Percentiles rank a stretch among this genome's conserved stretches.
Conservation (phyloP, 2,888 invertebrate genomes). For the Ypsolopha scabrella region DNA sequence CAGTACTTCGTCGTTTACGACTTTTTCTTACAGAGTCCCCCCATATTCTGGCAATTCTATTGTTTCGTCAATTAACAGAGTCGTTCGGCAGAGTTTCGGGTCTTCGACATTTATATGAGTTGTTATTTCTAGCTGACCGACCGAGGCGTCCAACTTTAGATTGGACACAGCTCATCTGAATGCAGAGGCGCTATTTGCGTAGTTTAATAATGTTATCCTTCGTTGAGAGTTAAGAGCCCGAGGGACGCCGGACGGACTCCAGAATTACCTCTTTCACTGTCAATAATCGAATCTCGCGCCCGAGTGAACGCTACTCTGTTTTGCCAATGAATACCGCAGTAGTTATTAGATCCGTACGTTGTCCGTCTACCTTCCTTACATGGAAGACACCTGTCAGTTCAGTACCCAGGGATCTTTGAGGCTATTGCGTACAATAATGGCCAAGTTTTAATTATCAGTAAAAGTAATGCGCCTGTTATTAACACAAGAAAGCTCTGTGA, state of each 20-base stretch:
- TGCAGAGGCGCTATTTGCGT: constrained; percentile 49
- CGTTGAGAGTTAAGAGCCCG: constrained; percentile 46
- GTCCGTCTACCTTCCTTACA: no score
- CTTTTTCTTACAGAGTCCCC: not conserved
- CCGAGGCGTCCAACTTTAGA: constrained; percentile 47
- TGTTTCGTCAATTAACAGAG: not conserved
- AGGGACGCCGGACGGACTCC: constrained; percentile 12
- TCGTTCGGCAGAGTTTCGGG: constrained; percentile 6
- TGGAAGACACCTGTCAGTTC: no score
- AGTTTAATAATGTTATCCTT: constrained; percentile 40
- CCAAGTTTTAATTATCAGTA: no score
- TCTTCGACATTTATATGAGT: constrained; percentile 49
- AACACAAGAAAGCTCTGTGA: not conserved
- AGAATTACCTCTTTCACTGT: not conserved
- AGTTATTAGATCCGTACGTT: no score
- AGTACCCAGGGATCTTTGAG: no score
- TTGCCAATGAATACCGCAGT: no score
- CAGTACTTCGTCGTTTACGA: not conserved
- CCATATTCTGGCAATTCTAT: not conserved
- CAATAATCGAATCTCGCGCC: not conserved
- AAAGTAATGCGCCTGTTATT: no score
- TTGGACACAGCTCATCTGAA: constrained; percentile 51
- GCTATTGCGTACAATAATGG: no score
- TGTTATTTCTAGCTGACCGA: constrained; percentile 50
- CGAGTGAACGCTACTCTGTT: no score